These are phyloP conservation scores for Danionella dracula DNA, from an alignment of 2,797 vertebrate genomes.

Conservation along the genomic window DNA sequence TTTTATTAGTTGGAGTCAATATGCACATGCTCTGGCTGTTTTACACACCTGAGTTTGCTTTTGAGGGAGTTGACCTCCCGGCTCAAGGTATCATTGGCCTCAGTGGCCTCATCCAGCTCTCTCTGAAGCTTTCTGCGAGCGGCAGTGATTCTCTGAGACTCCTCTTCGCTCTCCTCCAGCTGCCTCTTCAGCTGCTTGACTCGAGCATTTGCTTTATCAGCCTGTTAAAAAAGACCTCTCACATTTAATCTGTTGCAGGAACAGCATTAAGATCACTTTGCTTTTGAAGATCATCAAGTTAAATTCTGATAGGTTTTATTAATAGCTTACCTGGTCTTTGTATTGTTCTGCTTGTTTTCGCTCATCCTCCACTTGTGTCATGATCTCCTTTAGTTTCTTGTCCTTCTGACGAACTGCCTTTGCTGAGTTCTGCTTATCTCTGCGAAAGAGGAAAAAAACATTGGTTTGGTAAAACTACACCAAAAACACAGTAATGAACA, in stretches of 20 bases:
- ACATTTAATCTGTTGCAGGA: too few relatives aligned
- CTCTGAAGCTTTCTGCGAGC: constrained; percentile 91
- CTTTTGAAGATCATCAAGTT: too few relatives aligned
- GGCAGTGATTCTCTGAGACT: constrained; percentile 84
- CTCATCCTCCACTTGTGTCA: constrained; percentile 90
- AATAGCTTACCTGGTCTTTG: constrained; percentile 86
- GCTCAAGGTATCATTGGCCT: constrained; percentile 80
- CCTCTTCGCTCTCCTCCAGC: constrained; percentile 94
- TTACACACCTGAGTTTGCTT: constrained; percentile 86
- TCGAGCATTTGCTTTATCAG: constrained; percentile 76
- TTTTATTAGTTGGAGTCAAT: too few relatives aligned
- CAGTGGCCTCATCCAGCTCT: constrained; percentile 88
- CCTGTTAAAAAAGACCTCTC: constrained; percentile 71
- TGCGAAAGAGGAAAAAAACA: constrained; percentile 46
- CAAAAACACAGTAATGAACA: background rate
- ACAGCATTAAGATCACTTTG: too few relatives aligned
- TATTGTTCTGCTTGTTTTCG: constrained; percentile 90
- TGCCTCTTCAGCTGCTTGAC: constrained; percentile 93
- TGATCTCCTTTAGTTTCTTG: constrained; percentile 90
- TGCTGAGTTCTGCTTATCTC: constrained; percentile 79
- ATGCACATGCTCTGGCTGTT: too few relatives aligned
- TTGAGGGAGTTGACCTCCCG: constrained; percentile 82
- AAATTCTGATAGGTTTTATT: too few relatives aligned
- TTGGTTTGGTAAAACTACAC: background rate
- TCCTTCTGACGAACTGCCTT: constrained; percentile 88